These are phyloP conservation scores for Epistrophe eligans DNA, from an alignment of 2,888 invertebrate species.

Conservation along the genomic window DNA sequence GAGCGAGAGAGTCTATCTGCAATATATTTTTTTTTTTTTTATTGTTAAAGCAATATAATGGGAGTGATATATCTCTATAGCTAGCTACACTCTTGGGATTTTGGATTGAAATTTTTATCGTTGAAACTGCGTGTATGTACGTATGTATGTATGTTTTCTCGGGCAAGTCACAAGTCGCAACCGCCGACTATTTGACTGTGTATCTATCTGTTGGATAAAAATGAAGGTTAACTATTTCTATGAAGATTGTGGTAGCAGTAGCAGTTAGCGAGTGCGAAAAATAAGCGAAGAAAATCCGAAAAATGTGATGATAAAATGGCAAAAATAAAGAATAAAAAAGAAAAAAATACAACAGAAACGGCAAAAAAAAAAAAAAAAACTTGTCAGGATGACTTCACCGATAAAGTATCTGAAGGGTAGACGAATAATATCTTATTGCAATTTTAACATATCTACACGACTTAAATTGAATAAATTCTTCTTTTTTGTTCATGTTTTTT, in stretches of 20 bases:
- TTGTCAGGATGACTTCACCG: constrained; percentile 68
- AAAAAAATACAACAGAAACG: neutral
- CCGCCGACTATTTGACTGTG: constrained; percentile 46
- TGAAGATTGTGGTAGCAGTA: constrained; percentile 40
- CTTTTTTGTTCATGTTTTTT: neutral
- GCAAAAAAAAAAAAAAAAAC: constrained; percentile 11
- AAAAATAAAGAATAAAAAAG: constrained; percentile 19
- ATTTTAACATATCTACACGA: constrained; percentile 47
- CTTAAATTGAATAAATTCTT: constrained; percentile 44
- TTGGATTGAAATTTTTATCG: constrained; percentile 9
- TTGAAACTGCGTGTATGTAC: constrained; percentile 6
- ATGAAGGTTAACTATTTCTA: constrained; percentile 70
- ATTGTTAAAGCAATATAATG: constrained; percentile 28
- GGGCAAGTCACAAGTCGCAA: constrained; percentile 16
- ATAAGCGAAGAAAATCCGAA: constrained; percentile 34
- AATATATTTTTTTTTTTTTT: constrained; percentile 11
- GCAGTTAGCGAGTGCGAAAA: constrained; percentile 34
- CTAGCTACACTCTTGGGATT: neutral
- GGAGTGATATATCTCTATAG: neutral
- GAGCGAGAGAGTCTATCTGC: constrained; percentile 15
- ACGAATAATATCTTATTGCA: constrained; percentile 54
- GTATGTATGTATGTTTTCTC: neutral
- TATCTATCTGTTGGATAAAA: constrained; percentile 62
- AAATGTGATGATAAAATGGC: constrained; percentile 29
- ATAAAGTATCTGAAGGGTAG: constrained; percentile 51